A percentile compares a stretch with the other conserved stretches of the same genome.
Evolutionary conservation across 2,797 vertebrate genomes (phyloP).

Genomic region (Alauda arvensis): DNA sequence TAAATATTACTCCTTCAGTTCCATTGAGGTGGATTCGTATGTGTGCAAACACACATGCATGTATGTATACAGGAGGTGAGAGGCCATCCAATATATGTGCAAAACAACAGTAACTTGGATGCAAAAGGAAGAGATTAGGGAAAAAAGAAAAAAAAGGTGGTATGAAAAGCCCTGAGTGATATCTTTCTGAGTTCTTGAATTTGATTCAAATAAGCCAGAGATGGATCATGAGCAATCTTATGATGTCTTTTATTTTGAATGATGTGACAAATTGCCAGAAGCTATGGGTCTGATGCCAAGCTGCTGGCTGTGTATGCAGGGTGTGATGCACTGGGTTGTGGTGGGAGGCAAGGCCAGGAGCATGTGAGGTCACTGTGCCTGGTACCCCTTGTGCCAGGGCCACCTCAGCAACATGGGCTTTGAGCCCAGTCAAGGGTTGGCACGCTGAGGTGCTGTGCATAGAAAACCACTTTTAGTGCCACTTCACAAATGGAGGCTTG

Average conservation of each 20-base stretch:
- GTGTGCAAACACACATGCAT: not conserved
- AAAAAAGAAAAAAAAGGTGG: not conserved
- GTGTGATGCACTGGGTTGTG: accelerated
- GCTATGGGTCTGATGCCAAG: not conserved
- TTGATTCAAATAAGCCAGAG: not conserved
- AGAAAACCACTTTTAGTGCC: not conserved
- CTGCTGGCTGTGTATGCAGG: not conserved
- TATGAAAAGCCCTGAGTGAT: not conserved
- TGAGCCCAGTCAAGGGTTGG: not conserved
- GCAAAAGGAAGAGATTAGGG: not conserved
- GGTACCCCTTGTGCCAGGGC: not conserved
- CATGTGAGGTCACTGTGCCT: not conserved
- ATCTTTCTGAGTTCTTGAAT: not conserved
- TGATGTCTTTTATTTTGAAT: not conserved
- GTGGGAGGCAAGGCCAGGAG: not conserved
- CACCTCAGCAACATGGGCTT: not conserved
- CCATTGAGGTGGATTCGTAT: not conserved
- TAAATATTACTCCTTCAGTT: not conserved
- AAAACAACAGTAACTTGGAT: not conserved
- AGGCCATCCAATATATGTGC: not conserved
- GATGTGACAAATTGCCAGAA: not conserved
- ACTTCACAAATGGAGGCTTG: not conserved
- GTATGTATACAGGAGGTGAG: not conserved
- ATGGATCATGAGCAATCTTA: not conserved
- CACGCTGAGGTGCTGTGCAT: not conserved